Base-by-base conservation (phyloP, 2,888 invertebrate genomes). In the Sclerodermus sp. region DNA sequence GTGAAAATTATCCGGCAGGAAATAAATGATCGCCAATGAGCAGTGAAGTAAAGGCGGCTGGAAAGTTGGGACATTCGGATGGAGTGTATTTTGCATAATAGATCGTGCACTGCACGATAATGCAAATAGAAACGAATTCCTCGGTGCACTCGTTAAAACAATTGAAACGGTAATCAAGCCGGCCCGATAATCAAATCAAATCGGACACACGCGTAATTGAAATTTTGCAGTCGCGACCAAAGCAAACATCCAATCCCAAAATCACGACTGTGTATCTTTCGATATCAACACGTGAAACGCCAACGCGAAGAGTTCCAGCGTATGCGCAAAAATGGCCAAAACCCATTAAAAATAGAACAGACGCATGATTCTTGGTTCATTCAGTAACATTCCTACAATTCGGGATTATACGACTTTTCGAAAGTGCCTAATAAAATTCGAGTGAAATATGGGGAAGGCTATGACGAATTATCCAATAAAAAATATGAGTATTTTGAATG, bases 121-220 rank as follows among this genome's bases (percentile, higher is more conserved):
- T 44, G 60, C 68, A 66, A 70, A 70, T 62, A 62, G 59, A 62
- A 66, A 63, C 61, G 59, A 62, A 63, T 58, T 55, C 58, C 63
- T 60, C 66, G 60, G 49, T 53, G 64, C 60, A 61, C 66, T 64
- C 68, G 63, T 67, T 59, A 64, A 62, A 69, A 70, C 68, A 70
- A 70, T 70, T 69, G 70, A 70, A 68, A 69, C 70, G 67, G 69
- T 70, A 70, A 70, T 70, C 70, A 70, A 70, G 62, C 67, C 57
- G 57, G 55, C 51, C 49, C 55, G 63, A 68, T 68, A 69, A 69
- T 69, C 67, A 57, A 64, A 63, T 70, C 67, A 56, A 51, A 47
- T 44, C 53, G 55, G 55, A 56, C 58, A 59, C 55, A 62, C 56
- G 62, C 63, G 62, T 69, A 69, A 69, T 69, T 69, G 67, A 70